These are phyloP conservation scores for Prorops nasuta DNA, from an alignment of 1,140 invertebrate genomes.

Conservation along the genomic window DNA sequence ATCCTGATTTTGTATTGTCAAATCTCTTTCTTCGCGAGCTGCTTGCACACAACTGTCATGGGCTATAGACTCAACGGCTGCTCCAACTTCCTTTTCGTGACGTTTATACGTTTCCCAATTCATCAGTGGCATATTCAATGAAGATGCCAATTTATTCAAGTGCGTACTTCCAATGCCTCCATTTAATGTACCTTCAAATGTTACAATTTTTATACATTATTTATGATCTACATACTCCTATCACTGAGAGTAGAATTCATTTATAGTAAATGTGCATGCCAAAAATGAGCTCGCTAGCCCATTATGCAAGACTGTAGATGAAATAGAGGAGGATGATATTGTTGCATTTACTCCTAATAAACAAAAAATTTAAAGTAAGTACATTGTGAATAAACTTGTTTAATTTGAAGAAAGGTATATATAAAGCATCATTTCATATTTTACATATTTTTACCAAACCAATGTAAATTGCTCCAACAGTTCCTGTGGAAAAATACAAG, in stretches of 20 bases:
- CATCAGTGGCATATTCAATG: conserved; percentile 10
- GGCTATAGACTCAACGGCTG: conserved; percentile 5
- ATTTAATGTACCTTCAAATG: conserved; percentile 7
- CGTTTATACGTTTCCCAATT: conserved; percentile 11
- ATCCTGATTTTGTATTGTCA: conserved; percentile 9
- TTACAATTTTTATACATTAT: conserved; percentile 6
- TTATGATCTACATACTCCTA: background rate
- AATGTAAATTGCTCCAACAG: too few relatives aligned
- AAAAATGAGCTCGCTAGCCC: too few relatives aligned
- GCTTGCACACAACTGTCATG: conserved; percentile 8
- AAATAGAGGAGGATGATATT: too few relatives aligned
- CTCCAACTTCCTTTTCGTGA: conserved; percentile 13
- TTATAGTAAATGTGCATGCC: conserved; percentile 2
- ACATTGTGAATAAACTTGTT: too few relatives aligned
- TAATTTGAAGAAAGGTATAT: too few relatives aligned
- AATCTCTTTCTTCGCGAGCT: conserved; percentile 6
- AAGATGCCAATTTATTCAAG: conserved; percentile 4
- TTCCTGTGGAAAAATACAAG: too few relatives aligned
- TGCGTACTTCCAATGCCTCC: conserved; percentile 6
- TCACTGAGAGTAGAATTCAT: too few relatives aligned
- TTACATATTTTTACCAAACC: too few relatives aligned
- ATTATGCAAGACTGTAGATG: too few relatives aligned
- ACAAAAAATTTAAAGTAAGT: too few relatives aligned
- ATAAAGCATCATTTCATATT: too few relatives aligned
- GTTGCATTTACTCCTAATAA: too few relatives aligned